A percentile compares a stretch with the other conserved stretches of the same genome.
phyloP scores from a whole-genome alignment of 2,797 vertebrate species.

The Mus caroli region DNA sequence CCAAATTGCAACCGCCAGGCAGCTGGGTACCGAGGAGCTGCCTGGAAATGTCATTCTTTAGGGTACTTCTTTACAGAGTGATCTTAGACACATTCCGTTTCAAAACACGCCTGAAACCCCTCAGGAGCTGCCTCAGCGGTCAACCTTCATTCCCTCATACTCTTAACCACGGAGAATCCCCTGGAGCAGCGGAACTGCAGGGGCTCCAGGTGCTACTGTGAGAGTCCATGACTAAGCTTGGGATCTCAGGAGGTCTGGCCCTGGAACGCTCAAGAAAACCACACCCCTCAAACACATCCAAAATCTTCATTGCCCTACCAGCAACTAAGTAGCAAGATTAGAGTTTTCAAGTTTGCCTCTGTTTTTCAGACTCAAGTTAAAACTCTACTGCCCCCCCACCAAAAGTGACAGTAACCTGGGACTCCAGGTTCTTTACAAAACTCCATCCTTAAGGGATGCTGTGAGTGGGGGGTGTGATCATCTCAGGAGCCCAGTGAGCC shows the following conservation, averaged over 20 bases:
- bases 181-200: rapidly evolving
- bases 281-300: background rate
- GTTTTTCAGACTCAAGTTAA: background rate
- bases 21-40: background rate
- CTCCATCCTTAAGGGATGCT: background rate
- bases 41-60: slow-evolving; percentile 54
- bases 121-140: background rate
- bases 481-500: background rate
- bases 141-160: background rate
- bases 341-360: background rate
- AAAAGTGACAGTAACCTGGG: rapidly evolving
- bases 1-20: slow-evolving; percentile 34
- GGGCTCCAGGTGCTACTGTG: background rate
- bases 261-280: background rate
- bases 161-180: background rate
- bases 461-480: background rate
- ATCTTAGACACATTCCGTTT: slow-evolving; percentile 20
- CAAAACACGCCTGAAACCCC: background rate
- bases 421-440: background rate
- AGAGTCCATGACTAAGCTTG: background rate
- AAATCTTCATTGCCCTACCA: background rate
- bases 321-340: background rate
- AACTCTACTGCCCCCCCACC: background rate
- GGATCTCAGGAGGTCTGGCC: background rate
- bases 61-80: slow-evolving; percentile 44